These are phyloP conservation scores for Glareola pratincola DNA, from an alignment of 2,113 vertebrate species.

Conservation along the genomic window DNA sequence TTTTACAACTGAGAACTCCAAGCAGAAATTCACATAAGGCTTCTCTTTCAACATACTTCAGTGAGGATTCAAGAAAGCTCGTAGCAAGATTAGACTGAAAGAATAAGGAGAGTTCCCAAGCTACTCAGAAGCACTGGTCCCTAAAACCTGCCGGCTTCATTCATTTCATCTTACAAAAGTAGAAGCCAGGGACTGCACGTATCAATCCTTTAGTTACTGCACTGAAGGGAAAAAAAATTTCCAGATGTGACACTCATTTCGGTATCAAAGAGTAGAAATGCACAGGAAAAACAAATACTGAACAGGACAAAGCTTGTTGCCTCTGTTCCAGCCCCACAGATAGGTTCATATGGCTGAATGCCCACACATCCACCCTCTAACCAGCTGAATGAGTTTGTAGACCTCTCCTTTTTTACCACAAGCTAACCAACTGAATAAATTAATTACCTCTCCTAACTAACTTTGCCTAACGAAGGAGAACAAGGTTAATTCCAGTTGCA, in stretches of 20 bases:
- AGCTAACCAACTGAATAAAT: not conserved
- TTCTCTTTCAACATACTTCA: not conserved
- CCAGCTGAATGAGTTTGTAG: not conserved
- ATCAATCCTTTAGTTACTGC: not conserved
- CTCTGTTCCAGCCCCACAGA: not conserved
- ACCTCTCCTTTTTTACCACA: not conserved
- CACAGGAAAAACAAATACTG: not conserved
- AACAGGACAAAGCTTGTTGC: not conserved
- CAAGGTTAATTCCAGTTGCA: not conserved
- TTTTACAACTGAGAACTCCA: not conserved
- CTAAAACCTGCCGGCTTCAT: not conserved
- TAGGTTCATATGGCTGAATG: not conserved
- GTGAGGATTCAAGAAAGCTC: not conserved
- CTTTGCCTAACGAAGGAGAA: not conserved
- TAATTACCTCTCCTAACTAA: not conserved
- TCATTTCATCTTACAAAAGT: not conserved
- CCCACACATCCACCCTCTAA: not conserved
- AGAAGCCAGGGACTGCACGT: too few relatives aligned
- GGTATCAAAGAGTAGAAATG: not conserved
- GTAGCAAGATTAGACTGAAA: not conserved
- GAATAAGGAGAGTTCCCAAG: not conserved
- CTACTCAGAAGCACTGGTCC: not conserved
- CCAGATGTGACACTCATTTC: not conserved
- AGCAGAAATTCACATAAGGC: not conserved
- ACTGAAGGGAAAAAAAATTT: not conserved